A percentile compares a stretch with the other conserved stretches of the same genome.
These are phyloP conservation scores for Bombus soroeensis DNA, from an alignment of 1,140 invertebrate species.

Conservation along the genomic window DNA sequence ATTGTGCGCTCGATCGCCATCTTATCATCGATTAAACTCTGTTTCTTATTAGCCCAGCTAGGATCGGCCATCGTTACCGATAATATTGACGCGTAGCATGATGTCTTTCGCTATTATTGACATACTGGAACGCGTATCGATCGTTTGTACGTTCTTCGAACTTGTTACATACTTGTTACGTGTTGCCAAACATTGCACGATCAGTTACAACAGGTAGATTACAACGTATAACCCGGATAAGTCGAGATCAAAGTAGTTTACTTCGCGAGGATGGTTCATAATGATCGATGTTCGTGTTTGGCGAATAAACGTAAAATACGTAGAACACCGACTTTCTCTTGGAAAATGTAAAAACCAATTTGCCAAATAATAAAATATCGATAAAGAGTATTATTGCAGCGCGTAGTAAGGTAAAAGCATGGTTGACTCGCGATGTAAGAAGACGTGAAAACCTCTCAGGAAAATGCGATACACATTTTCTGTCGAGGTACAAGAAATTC, in stretches of 20 bases:
- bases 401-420: background rate
- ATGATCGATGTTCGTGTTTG: background rate
- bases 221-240: background rate
- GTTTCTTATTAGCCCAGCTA: background rate
- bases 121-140: background rate
- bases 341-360: background rate
- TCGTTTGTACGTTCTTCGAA: background rate
- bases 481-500: slow-evolving; percentile 5
- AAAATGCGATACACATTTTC: slow-evolving; percentile 7
- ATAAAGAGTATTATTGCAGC: background rate
- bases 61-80: background rate
- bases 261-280: background rate
- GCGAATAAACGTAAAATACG: background rate
- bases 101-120: background rate
- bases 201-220: background rate
- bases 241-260: background rate
- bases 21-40: background rate
- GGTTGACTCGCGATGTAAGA: background rate
- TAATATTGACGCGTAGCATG: background rate
- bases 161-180: background rate
- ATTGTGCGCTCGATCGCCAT: background rate
- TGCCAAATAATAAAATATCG: background rate
- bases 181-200: background rate
- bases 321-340: background rate
- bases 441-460: background rate